Evolutionary conservation across 2,113 vertebrate species (phyloP).

Genomic region (Nansenia antarctica): DNA sequence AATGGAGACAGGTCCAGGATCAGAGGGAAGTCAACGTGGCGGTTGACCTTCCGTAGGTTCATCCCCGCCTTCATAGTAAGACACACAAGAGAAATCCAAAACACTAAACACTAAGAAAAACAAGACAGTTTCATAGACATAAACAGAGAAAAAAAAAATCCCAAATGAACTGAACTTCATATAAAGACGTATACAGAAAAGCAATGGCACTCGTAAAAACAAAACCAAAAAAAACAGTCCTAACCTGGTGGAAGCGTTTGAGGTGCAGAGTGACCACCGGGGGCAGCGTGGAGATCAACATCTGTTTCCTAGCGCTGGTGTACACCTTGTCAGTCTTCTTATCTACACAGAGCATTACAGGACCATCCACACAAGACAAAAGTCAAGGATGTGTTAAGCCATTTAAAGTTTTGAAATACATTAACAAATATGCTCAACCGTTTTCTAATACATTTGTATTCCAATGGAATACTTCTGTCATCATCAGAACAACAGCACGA

Average conservation of each 20-base stretch:
- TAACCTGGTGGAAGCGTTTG: constrained; percentile 96
- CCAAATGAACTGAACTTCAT: too few relatives aligned
- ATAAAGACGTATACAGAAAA: too few relatives aligned
- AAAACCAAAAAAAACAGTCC: constrained; percentile 2
- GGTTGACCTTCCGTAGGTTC: constrained; percentile 94
- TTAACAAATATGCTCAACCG: background rate
- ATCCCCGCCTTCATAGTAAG: constrained; percentile 88
- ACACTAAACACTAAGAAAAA: background rate
- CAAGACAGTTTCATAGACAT: too few relatives aligned
- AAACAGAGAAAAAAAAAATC: background rate
- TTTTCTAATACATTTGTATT: background rate
- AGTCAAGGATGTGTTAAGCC: background rate
- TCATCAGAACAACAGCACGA: background rate
- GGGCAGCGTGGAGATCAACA: constrained; percentile 91
- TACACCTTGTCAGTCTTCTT: constrained; percentile 88
- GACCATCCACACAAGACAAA: constrained; percentile 17
- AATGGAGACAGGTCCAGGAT: constrained; percentile 92
- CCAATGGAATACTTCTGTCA: background rate
- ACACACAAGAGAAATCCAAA: constrained; percentile 5
- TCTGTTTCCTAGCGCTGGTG: constrained; percentile 94
- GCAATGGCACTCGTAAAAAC: too few relatives aligned
- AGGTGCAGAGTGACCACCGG: constrained; percentile 92
- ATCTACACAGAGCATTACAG: constrained; percentile 80
- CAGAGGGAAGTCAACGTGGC: constrained; percentile 94
- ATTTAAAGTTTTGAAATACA: background rate